These are phyloP conservation scores for Hypselothyrea guttata DNA, from an alignment of 2,888 invertebrate species.

Conservation along the genomic window DNA sequence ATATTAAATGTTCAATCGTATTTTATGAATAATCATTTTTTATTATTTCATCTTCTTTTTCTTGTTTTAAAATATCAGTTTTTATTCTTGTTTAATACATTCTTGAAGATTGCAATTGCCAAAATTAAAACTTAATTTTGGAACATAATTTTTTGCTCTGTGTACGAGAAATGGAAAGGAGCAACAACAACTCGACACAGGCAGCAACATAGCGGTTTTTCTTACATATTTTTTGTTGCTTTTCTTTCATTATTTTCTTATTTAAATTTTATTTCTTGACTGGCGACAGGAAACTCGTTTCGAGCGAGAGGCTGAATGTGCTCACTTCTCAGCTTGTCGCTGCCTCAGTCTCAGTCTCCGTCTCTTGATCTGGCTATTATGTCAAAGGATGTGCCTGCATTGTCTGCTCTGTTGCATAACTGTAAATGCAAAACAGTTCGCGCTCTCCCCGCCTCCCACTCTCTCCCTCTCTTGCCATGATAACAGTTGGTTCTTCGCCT, in stretches of 20 bases:
- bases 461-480: constrained; percentile 17
- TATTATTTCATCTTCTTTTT: too few relatives aligned
- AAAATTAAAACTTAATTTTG: too few relatives aligned
- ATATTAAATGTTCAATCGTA: too few relatives aligned
- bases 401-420: constrained; percentile 67
- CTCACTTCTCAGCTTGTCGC: constrained; percentile 25
- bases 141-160: too few relatives aligned
- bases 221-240: constrained; percentile 31
- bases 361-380: constrained; percentile 43
- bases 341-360: constrained; percentile 5
- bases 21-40: too few relatives aligned
- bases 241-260: constrained; percentile 57
- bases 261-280: constrained; percentile 61
- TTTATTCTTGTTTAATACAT: too few relatives aligned
- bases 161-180: constrained; percentile 75
- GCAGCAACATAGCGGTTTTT: constrained; percentile 66
- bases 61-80: too few relatives aligned
- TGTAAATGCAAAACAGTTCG: constrained; percentile 64
- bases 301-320: constrained; percentile 14
- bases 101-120: too few relatives aligned
- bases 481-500: constrained; percentile 53
- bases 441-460: constrained; percentile 6
- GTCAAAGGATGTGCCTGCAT: constrained; percentile 64
- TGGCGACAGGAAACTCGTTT: constrained; percentile 71
- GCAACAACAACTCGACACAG: constrained; percentile 41